Evolutionary conservation across 2,113 vertebrate species (phyloP).

Genomic region (Gallinago undulata): DNA sequence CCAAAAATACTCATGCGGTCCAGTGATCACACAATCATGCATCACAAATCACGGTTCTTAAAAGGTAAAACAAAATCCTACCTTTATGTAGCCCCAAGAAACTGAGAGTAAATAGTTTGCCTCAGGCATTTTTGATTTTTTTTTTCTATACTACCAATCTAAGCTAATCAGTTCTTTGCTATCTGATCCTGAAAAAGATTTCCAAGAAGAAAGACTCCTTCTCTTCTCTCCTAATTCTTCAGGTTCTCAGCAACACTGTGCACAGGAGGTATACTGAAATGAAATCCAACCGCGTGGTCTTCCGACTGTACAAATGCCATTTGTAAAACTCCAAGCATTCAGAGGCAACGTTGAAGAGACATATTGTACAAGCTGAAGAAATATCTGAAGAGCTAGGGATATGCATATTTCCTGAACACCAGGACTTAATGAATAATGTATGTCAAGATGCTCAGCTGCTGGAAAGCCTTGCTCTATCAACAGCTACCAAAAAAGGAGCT

Average conservation of each 20-base stretch:
- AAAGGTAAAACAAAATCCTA: slow-evolving; percentile 77
- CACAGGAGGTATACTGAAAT: slow-evolving; percentile 55
- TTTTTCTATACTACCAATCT: slow-evolving; percentile 25
- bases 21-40: slow-evolving; percentile 39
- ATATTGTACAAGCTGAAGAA: slow-evolving; percentile 62
- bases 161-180: slow-evolving; percentile 56
- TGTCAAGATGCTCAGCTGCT: slow-evolving; percentile 84
- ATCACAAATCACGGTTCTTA: slow-evolving; percentile 23
- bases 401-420: slow-evolving; percentile 79
- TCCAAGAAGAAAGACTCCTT: slow-evolving; percentile 1
- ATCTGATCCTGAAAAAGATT: slow-evolving; percentile 19
- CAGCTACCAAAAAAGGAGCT: slow-evolving; percentile 88
- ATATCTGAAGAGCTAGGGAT: slow-evolving; percentile 71
- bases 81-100: slow-evolving; percentile 99
- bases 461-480: slow-evolving; percentile 81
- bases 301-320: slow-evolving; percentile 70
- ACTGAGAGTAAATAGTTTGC: slow-evolving; percentile 95
- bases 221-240: slow-evolving; percentile 34
- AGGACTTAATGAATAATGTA: slow-evolving; percentile 87
- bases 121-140: slow-evolving; percentile 88
- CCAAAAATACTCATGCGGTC: neutral
- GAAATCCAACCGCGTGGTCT: slow-evolving; percentile 64
- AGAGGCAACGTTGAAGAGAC: slow-evolving; percentile 60
- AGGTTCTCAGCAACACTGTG: slow-evolving; percentile 60
- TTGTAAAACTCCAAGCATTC: slow-evolving; percentile 74